These are phyloP conservation scores for Catostomus latipinnis DNA, from an alignment of 2,797 vertebrate species.

Conservation along the genomic window DNA sequence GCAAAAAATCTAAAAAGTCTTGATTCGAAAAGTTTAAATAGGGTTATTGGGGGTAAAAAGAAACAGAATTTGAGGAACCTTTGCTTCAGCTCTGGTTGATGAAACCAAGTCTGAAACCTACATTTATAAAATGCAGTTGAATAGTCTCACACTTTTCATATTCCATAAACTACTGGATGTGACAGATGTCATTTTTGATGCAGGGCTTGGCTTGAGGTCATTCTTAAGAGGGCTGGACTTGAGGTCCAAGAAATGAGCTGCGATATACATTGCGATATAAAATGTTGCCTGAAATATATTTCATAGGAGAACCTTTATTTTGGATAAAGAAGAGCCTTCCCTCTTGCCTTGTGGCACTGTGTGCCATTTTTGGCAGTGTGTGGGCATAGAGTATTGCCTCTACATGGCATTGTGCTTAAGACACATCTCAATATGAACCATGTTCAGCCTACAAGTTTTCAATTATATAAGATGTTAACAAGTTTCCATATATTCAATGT, in stretches of 20 bases:
- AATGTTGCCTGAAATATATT: constrained; percentile 59
- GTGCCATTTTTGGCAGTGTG: constrained; percentile 87
- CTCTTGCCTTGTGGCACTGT: constrained; percentile 77
- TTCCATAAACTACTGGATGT: no score
- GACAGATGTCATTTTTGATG: constrained; percentile 1
- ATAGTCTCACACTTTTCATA: no score
- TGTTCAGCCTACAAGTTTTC: constrained; percentile 91
- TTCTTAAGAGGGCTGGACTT: constrained; percentile 24
- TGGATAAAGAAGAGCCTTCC: constrained; percentile 81
- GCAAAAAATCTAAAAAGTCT: constrained; percentile 49
- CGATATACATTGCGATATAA: constrained; percentile 27
- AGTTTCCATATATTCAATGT: constrained; percentile 21
- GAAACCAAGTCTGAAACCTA: not conserved
- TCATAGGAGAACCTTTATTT: constrained; percentile 63
- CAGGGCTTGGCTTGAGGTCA: constrained; percentile 1
- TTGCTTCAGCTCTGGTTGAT: not conserved
- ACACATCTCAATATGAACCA: constrained; percentile 96
- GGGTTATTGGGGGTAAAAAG: not conserved
- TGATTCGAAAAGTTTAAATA: not conserved
- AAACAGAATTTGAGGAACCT: constrained; percentile 2
- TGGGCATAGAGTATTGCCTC: constrained; percentile 90
- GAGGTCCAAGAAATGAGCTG: constrained; percentile 3
- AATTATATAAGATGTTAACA: constrained; percentile 46
- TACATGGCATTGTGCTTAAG: constrained; percentile 94
- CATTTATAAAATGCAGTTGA: not conserved